Conservation (phyloP, 2,797 vertebrate genomes). For the Setipinna tenuifilis region DNA sequence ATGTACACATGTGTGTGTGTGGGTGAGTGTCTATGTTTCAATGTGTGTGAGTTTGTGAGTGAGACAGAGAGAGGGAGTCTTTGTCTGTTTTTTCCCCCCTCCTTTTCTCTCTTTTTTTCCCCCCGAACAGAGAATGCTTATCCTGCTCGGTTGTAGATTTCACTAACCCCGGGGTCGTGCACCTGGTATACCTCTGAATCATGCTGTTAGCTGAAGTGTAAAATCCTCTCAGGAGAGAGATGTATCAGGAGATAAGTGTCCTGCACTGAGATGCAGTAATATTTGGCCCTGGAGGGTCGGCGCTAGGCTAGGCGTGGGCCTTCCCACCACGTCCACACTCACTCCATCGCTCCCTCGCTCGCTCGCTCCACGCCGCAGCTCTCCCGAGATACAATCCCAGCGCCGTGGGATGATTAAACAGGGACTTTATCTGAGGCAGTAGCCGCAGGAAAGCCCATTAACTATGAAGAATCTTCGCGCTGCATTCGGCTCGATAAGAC, state of each 20-base stretch:
- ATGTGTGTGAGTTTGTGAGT: constrained; percentile 46
- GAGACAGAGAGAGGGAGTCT: constrained; percentile 11
- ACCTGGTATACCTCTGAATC: constrained; percentile 79
- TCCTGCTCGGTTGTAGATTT: constrained; percentile 50
- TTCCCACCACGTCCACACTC: constrained; percentile 64
- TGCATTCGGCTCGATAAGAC: constrained; percentile 29
- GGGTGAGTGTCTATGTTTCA: constrained; percentile 46
- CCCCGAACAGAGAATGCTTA: constrained; percentile 49
- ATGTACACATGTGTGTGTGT: constrained; percentile 25
- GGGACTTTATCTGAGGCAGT: constrained; percentile 28
- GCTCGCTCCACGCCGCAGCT: constrained; percentile 54
- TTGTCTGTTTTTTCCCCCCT: constrained; percentile 57
- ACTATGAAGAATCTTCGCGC: constrained; percentile 34
- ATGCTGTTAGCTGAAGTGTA: constrained; percentile 70
- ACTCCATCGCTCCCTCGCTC: constrained; percentile 50
- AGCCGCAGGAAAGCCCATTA: constrained; percentile 37
- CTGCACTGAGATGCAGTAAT: constrained; percentile 68
- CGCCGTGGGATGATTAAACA: constrained; percentile 50
- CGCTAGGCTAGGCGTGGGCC: constrained; percentile 59
- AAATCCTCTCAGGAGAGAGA: constrained; percentile 70
- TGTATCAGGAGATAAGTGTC: constrained; percentile 73
- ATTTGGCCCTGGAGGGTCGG: constrained; percentile 69
- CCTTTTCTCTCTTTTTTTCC: constrained; percentile 13
- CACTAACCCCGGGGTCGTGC: constrained; percentile 67
- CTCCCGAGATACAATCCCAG: constrained; percentile 61